These are phyloP conservation scores for Pristionchus japonicus DNA, from an alignment of 2,888 invertebrate genomes.

Conservation along the genomic window DNA sequence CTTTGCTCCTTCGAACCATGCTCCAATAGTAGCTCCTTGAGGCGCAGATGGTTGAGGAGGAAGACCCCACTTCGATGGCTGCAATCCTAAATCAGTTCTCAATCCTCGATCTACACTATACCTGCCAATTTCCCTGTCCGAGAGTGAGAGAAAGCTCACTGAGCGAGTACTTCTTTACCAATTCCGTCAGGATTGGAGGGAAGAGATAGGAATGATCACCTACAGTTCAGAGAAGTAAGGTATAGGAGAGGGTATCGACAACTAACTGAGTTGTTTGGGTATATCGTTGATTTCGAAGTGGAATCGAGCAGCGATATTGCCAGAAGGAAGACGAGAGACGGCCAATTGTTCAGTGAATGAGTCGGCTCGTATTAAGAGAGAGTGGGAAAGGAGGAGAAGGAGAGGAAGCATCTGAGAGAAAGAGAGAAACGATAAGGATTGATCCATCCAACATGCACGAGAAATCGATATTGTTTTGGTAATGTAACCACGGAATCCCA, in stretches of 20 bases:
- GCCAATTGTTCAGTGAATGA: conserved; percentile 48
- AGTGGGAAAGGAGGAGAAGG: conserved; percentile 13
- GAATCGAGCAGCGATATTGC: conserved; percentile 48
- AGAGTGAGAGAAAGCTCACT: conserved; percentile 91
- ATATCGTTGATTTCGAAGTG: conserved; percentile 47
- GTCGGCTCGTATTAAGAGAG: conserved; percentile 33
- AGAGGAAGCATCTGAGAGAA: conserved; percentile 19
- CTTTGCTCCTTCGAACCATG: conserved; percentile 84
- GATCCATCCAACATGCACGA: background rate
- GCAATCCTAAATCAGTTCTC: background rate
- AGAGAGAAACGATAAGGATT: background rate
- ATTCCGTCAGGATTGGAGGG: conserved; percentile 77
- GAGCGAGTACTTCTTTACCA: conserved; percentile 83
- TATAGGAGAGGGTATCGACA: background rate
- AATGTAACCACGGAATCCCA: background rate
- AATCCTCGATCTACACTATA: background rate
- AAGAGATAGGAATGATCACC: conserved; percentile 71
- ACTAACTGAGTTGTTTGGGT: conserved; percentile 27
- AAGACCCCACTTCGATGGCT: conserved; percentile 87
- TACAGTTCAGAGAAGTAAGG: background rate
- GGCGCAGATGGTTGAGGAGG: conserved; percentile 87
- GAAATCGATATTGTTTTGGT: background rate
- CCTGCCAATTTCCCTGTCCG: conserved; percentile 91
- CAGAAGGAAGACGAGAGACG: conserved; percentile 48
- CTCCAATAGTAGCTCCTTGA: conserved; percentile 93